These are phyloP conservation scores for Cyanocitta stelleri DNA, from an alignment of 2,113 vertebrate species.

Conservation along the genomic window DNA sequence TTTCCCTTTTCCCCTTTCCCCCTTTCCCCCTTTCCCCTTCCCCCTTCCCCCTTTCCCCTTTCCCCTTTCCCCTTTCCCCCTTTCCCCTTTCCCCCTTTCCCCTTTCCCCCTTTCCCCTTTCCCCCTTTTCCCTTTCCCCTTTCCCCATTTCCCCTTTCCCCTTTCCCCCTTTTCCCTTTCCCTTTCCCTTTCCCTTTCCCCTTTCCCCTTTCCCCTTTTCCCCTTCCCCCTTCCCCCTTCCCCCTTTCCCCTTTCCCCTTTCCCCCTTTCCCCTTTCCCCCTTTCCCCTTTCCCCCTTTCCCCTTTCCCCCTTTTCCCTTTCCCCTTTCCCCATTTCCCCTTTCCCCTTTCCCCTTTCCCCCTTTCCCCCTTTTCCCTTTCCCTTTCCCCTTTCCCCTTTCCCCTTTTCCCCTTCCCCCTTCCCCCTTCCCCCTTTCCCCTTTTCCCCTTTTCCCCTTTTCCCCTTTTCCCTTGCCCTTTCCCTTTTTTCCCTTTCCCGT, in stretches of 20 bases:
- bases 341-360: neutral
- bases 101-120: too few relatives aligned
- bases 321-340: neutral
- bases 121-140: neutral
- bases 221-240: too few relatives aligned
- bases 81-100: too few relatives aligned
- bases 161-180: neutral
- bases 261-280: neutral
- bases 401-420: neutral
- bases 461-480: neutral
- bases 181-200: neutral
- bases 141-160: too few relatives aligned
- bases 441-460: too few relatives aligned
- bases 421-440: too few relatives aligned
- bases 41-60: neutral
- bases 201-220: neutral
- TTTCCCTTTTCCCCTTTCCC: neutral
- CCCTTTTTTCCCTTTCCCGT: neutral
- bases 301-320: neutral
- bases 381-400: neutral
- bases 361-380: neutral
- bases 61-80: neutral
- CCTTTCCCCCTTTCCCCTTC: neutral
- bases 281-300: too few relatives aligned
- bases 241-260: neutral